Percentiles rank a stretch among this genome's conserved stretches.
phyloP scores from a whole-genome alignment of 2,888 invertebrate species.

The Oligia latruncula region DNA sequence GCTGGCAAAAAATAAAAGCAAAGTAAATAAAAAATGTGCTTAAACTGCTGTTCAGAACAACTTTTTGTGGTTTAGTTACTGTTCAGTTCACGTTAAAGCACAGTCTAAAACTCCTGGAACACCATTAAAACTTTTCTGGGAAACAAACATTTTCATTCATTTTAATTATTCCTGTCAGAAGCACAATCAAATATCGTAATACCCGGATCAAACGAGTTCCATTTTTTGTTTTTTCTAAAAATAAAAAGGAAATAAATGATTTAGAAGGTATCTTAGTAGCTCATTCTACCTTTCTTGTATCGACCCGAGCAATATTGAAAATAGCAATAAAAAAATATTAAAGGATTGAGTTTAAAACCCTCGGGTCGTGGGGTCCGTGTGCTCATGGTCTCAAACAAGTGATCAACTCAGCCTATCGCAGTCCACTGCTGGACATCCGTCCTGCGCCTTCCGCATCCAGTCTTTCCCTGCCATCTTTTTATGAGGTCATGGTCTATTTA shows the following conservation, averaged over 20 bases:
- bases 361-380: not conserved
- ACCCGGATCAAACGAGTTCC: not conserved
- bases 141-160: slow-evolving; percentile 11
- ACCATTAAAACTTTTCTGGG: slow-evolving; percentile 12
- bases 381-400: too few species aligned
- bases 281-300: not conserved
- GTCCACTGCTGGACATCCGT: too few species aligned
- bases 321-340: not conserved
- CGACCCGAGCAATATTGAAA: not conserved
- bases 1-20: not conserved
- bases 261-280: not conserved
- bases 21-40: not conserved
- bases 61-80: slow-evolving; percentile 1
- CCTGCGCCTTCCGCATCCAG: too few species aligned
- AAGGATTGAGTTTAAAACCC: not conserved
- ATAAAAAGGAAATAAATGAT: too few species aligned
- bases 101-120: slow-evolving; percentile 5
- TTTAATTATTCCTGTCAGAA: slow-evolving; percentile 21
- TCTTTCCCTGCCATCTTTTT: too few species aligned
- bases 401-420: too few species aligned
- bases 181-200: not conserved
- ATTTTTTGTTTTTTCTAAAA: not conserved
- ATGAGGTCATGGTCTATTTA: too few species aligned
- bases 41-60: slow-evolving; percentile 1
- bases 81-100: slow-evolving; percentile 1